These are phyloP conservation scores for Hipparchia sbordonii DNA, from an alignment of 2,888 invertebrate genomes.

Conservation along the genomic window DNA sequence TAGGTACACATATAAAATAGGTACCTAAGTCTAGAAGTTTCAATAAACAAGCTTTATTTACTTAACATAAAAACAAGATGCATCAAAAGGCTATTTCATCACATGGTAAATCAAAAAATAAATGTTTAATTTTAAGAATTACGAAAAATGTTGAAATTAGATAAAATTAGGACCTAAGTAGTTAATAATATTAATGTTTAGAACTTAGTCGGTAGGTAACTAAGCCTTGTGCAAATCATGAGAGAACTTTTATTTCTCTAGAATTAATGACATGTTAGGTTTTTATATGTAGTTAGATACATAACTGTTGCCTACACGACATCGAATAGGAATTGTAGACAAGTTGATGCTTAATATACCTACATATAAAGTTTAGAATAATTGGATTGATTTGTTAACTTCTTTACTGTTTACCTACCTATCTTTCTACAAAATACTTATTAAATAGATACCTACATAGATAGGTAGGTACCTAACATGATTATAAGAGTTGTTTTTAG, in stretches of 20 bases:
- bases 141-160: neutral
- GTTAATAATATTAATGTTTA: neutral
- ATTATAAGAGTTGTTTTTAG: neutral
- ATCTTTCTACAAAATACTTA: neutral
- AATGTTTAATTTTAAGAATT: neutral
- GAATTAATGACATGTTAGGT: slow-evolving; percentile 1
- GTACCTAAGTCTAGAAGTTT: too few relatives aligned
- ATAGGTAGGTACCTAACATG: too few relatives aligned
- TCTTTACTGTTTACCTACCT: neutral
- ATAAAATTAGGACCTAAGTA: neutral
- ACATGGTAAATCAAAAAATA: neutral
- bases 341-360: slow-evolving; percentile 4
- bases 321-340: neutral
- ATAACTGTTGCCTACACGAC: neutral
- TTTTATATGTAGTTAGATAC: too few relatives aligned
- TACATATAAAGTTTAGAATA: neutral
- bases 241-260: slow-evolving; percentile 32
- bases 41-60: too few relatives aligned
- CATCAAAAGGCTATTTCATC: neutral
- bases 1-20: too few relatives aligned
- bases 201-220: neutral
- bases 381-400: neutral
- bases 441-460: neutral
- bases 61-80: neutral
- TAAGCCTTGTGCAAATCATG: slow-evolving; percentile 12